These are phyloP conservation scores for Macrotus californicus DNA, from an alignment of 2,113 vertebrate species.

Conservation along the genomic window DNA sequence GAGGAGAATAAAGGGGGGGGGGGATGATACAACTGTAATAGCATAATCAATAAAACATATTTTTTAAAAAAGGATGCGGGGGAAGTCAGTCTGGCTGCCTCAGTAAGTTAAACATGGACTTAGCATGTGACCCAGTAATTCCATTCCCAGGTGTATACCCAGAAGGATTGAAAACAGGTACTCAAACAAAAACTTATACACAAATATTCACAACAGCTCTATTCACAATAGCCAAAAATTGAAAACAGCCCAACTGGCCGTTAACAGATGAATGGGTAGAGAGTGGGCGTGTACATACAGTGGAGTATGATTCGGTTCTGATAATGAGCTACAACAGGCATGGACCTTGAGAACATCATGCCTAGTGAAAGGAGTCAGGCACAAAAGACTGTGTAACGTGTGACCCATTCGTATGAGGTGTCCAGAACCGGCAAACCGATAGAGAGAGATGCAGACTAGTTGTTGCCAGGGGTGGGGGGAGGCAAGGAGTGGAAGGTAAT, in stretches of 20 bases:
- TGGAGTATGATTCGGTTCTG: neutral
- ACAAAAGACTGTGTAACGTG: neutral
- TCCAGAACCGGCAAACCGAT: neutral
- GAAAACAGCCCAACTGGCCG: neutral
- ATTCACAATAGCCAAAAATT: neutral
- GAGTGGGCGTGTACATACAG: accelerated
- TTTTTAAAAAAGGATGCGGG: no score
- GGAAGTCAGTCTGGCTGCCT: neutral
- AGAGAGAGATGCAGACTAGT: neutral
- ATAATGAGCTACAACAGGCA: accelerated
- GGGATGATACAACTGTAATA: no score
- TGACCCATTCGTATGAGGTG: accelerated
- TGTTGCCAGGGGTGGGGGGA: neutral
- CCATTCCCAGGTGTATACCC: no score
- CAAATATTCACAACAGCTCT: neutral
- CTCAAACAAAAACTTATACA: neutral
- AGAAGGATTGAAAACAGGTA: neutral
- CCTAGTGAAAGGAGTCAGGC: neutral
- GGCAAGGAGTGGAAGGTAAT: neutral
- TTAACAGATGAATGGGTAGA: no score
- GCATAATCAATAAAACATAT: no score
- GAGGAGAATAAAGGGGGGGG: no score
- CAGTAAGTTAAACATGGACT: neutral
- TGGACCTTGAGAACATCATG: neutral
- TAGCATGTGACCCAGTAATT: neutral